phyloP scores from a whole-genome alignment of 2,113 vertebrate species.

The Laterallus jamaicensis region DNA sequence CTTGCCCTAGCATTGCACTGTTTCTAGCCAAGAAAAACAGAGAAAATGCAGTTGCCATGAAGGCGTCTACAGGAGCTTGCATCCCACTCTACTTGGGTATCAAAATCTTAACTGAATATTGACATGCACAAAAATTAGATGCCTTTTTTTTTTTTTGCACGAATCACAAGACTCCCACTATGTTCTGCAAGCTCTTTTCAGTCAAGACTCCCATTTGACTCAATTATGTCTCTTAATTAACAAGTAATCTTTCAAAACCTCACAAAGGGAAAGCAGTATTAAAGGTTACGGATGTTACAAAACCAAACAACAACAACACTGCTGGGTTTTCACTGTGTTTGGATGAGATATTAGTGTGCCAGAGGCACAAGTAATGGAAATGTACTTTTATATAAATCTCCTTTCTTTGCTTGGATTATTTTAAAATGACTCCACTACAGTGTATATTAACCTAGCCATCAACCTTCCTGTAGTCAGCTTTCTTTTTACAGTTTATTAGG shows the following conservation, averaged over 20 bases:
- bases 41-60: neutral
- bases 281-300: neutral
- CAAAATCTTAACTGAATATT: neutral
- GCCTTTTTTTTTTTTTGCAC: neutral
- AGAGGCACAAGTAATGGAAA: constrained; percentile 33
- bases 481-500: constrained; percentile 26
- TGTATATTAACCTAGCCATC: constrained; percentile 28
- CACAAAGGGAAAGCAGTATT: neutral
- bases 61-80: neutral
- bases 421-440: constrained; percentile 43
- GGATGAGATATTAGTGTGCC: neutral
- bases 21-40: neutral
- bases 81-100: neutral
- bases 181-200: neutral
- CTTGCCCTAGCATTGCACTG: neutral
- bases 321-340: neutral
- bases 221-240: constrained; percentile 17
- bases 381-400: constrained; percentile 49
- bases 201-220: neutral
- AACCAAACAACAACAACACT: constrained; percentile 2
- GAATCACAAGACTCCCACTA: neutral
- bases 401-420: constrained; percentile 59
- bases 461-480: neutral
- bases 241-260: constrained; percentile 14
- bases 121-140: neutral